phyloP scores from a whole-genome alignment of 1,140 invertebrate species.

The Drosophila auraria region DNA sequence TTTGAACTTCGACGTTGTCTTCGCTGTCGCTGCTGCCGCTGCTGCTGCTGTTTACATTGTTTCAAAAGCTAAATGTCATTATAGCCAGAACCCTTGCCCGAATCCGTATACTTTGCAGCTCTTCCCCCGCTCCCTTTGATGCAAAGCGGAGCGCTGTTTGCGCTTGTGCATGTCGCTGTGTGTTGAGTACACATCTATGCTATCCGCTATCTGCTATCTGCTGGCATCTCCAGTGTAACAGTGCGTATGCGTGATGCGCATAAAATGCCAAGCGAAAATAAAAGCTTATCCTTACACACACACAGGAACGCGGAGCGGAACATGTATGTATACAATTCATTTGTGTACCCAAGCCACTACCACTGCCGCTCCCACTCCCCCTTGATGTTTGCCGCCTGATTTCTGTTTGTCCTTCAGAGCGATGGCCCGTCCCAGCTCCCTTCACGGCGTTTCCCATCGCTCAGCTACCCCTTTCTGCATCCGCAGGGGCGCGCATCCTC shows the following conservation, averaged over 20 bases:
- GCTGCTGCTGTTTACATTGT: slow-evolving; percentile 76
- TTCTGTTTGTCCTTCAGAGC: slow-evolving; percentile 77
- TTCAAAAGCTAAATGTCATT: slow-evolving; percentile 83
- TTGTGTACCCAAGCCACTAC: slow-evolving; percentile 60
- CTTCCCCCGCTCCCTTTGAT: slow-evolving; percentile 44
- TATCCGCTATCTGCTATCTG: slow-evolving; percentile 50
- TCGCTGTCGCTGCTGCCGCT: slow-evolving; percentile 26
- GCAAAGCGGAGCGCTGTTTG: slow-evolving; percentile 70
- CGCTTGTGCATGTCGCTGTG: slow-evolving; percentile 62
- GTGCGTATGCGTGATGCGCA: slow-evolving; percentile 82
- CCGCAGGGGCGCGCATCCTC: slow-evolving; percentile 25
- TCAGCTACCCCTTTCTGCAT: slow-evolving; percentile 56
- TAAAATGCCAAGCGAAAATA: slow-evolving; percentile 81
- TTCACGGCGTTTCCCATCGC: neutral
- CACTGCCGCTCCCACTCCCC: neutral
- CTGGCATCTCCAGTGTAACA: slow-evolving; percentile 66
- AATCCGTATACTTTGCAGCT: too few species aligned
- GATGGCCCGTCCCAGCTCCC: slow-evolving; percentile 24
- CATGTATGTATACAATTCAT: slow-evolving; percentile 70
- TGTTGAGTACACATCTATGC: slow-evolving; percentile 60
- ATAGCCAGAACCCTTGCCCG: slow-evolving; percentile 58
- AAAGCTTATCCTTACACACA: slow-evolving; percentile 58
- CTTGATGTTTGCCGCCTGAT: slow-evolving; percentile 71
- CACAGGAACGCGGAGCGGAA: slow-evolving; percentile 22
- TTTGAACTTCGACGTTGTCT: slow-evolving; percentile 75